Evolutionary conservation across 1,140 invertebrate genomes (phyloP).

Genomic region (Ladona fulva): DNA sequence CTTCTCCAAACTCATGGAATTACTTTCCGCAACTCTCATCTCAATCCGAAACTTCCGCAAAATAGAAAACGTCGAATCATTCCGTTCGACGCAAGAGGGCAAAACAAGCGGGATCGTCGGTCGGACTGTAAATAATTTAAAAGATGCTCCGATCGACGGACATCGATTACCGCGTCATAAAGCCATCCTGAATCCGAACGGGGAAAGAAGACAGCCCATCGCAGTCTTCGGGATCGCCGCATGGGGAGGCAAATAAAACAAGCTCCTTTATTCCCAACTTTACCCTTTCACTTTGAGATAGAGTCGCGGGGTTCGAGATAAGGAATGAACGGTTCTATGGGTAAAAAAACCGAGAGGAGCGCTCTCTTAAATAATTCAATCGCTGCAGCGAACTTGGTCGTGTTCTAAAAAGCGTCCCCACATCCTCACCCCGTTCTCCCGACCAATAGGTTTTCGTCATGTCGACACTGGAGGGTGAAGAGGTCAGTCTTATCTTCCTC

Average conservation of each 20-base stretch:
- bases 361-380: constrained; percentile 3
- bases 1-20: too few species aligned
- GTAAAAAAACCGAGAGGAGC: not conserved
- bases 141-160: too few species aligned
- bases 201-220: too few species aligned
- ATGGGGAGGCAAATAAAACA: not conserved
- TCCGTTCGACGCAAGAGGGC: too few species aligned
- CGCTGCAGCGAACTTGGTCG: not conserved
- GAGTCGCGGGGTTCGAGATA: not conserved
- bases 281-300: not conserved
- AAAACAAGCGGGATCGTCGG: too few species aligned
- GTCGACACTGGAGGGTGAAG: not conserved
- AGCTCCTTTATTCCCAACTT: not conserved
- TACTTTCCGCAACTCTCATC: too few species aligned
- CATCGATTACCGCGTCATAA: too few species aligned
- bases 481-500: not conserved
- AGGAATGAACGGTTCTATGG: not conserved
- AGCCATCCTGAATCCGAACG: too few species aligned
- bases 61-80: too few species aligned
- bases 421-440: not conserved
- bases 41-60: too few species aligned
- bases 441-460: not conserved
- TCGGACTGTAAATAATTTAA: too few species aligned
- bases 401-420: not conserved
- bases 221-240: too few species aligned